phyloP scores from a whole-genome alignment of 2,888 invertebrate genomes.

The Marronus borbonicus region DNA sequence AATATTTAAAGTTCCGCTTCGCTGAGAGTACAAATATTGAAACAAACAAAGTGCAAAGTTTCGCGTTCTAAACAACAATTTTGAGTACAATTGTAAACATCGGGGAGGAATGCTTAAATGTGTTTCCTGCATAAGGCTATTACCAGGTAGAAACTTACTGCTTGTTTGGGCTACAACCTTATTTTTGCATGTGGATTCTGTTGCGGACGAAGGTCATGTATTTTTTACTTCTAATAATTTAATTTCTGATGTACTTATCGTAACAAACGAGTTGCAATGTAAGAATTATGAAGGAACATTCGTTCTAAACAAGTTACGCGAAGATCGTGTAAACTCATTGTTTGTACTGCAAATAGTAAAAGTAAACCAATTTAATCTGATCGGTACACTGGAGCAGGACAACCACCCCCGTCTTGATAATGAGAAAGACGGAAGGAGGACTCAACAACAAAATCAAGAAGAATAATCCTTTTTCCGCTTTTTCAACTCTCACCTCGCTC shows the following conservation, averaged over 20 bases:
- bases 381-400: not conserved
- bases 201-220: not conserved
- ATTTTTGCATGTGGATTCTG: not conserved
- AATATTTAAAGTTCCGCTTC: conserved; percentile 44
- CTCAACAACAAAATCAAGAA: conserved; percentile 5
- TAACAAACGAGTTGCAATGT: no score
- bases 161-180: not conserved
- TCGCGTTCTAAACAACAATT: conserved; percentile 40
- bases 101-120: conserved; percentile 15
- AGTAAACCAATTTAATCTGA: not conserved
- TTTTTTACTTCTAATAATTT: no score
- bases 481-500: conserved; percentile 10
- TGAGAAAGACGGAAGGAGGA: conserved; percentile 17
- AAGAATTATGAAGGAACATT: no score
- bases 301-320: no score
- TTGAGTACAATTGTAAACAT: conserved; percentile 34
- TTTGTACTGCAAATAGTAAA: not conserved
- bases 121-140: not conserved
- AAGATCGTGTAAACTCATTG: no score
- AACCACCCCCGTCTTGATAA: not conserved
- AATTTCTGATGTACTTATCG: no score
- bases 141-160: not conserved
- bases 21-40: conserved; percentile 38
- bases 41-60: conserved; percentile 44
- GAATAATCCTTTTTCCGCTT: conserved; percentile 8